Evolutionary conservation across 2,113 vertebrate species (phyloP).

Genomic region (Oncorhynchus masou): DNA sequence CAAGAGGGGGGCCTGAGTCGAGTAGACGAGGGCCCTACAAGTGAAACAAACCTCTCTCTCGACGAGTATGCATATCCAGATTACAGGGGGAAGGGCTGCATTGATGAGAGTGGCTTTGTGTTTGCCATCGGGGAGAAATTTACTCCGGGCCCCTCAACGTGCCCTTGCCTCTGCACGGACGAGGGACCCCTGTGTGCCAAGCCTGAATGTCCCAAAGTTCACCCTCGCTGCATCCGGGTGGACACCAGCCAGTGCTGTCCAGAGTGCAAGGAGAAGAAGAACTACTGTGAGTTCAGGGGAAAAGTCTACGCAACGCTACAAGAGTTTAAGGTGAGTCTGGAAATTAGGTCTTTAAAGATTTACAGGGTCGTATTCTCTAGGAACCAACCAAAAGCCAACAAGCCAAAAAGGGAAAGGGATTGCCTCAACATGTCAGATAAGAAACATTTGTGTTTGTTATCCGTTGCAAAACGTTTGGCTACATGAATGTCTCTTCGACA

Average conservation of each 20-base stretch:
- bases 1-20: slow-evolving; percentile 65
- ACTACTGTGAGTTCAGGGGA: slow-evolving; percentile 94
- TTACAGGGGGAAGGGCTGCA: slow-evolving; percentile 96
- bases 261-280: slow-evolving; percentile 93
- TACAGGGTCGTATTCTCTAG: too few species aligned
- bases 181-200: slow-evolving; percentile 93
- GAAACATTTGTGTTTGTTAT: neutral
- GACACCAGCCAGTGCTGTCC: slow-evolving; percentile 97
- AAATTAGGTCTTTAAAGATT: slow-evolving; percentile 26
- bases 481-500: neutral
- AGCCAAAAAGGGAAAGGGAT: too few species aligned
- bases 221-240: slow-evolving; percentile 92
- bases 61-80: slow-evolving; percentile 96
- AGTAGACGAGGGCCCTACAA: slow-evolving; percentile 76
- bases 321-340: slow-evolving; percentile 93
- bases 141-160: slow-evolving; percentile 90
- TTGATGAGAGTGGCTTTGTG: slow-evolving; percentile 97
- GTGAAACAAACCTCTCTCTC: slow-evolving; percentile 74
- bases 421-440: slow-evolving; percentile 21
- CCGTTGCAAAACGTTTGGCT: neutral
- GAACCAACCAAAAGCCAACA: too few species aligned
- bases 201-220: slow-evolving; percentile 93
- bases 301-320: slow-evolving; percentile 89
- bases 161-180: slow-evolving; percentile 97
- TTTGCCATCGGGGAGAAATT: slow-evolving; percentile 96